Percentiles rank a stretch among this genome's conserved stretches.
Evolutionary conservation across 2,888 invertebrate species (phyloP).

Genomic region (Cheilosia soror): DNA sequence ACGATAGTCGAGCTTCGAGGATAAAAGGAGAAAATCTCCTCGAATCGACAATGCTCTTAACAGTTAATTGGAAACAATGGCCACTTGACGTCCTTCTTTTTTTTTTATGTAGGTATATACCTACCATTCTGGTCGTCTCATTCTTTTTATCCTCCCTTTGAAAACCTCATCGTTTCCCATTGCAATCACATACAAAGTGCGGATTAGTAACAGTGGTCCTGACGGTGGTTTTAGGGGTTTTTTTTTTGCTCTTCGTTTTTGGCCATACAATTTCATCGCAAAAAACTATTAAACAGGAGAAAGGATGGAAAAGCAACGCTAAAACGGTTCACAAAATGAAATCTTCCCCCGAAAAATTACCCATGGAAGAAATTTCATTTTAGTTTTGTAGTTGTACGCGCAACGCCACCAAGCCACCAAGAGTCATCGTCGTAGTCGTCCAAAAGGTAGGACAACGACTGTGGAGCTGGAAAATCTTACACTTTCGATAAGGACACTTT

Average conservation of each 20-base stretch:
- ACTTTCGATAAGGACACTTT: slow-evolving; percentile 75
- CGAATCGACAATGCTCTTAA: slow-evolving; percentile 73
- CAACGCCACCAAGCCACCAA: background rate
- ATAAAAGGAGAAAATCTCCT: slow-evolving; percentile 63
- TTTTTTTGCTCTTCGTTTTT: background rate
- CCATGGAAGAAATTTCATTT: slow-evolving; percentile 52
- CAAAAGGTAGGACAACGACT: slow-evolving; percentile 18
- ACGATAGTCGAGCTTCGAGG: slow-evolving; percentile 17
- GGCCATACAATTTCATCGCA: slow-evolving; percentile 67
- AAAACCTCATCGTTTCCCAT: slow-evolving; percentile 67
- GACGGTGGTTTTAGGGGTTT: slow-evolving; percentile 8
- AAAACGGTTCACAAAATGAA: slow-evolving; percentile 59
- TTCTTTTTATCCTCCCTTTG: slow-evolving; percentile 51
- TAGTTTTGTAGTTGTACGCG: slow-evolving; percentile 11
- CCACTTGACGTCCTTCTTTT: slow-evolving; percentile 58
- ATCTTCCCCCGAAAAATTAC: slow-evolving; percentile 58
- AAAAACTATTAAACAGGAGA: slow-evolving; percentile 62
- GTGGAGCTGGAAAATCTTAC: slow-evolving; percentile 73
- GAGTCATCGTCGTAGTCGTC: background rate
- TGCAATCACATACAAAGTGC: slow-evolving; percentile 72
- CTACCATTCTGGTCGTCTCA: slow-evolving; percentile 18
- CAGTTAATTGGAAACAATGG: slow-evolving; percentile 75
- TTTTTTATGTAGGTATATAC: background rate
- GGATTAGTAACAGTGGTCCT: slow-evolving; percentile 68
- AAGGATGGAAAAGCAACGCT: slow-evolving; percentile 18